A percentile compares a stretch with the other conserved stretches of the same genome.
These are phyloP conservation scores for Drosophila tropicalis DNA, from an alignment of 1,140 invertebrate species.

Conservation along the genomic window DNA sequence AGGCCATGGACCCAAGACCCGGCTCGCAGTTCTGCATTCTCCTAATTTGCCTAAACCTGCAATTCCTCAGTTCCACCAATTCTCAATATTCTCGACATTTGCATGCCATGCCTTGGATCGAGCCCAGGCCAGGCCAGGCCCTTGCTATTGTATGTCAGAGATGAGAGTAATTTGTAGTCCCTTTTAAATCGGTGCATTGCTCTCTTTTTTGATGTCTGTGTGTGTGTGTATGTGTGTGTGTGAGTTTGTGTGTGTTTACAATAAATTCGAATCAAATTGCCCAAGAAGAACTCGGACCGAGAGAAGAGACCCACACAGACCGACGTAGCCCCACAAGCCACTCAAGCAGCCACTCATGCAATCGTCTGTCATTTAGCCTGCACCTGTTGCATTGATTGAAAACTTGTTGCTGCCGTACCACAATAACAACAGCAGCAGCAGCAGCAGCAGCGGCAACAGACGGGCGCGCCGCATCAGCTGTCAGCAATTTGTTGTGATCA, in stretches of 20 bases:
- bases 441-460: conserved; percentile 29
- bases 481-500: conserved; percentile 81
- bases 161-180: conserved; percentile 60
- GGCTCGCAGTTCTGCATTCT: conserved; percentile 13
- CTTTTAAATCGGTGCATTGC: conserved; percentile 3
- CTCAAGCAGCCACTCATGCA: conserved; percentile 19
- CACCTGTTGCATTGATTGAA: conserved; percentile 74
- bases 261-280: conserved; percentile 77
- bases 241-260: conserved; percentile 23
- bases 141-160: conserved; percentile 34
- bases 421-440: conserved; percentile 18
- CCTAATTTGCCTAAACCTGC: background rate
- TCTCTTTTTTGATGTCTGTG: conserved; percentile 21
- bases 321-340: conserved; percentile 1
- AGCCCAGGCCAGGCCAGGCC: background rate
- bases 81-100: conserved; percentile 35
- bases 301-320: conserved; percentile 7
- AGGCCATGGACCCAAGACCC: conserved; percentile 23
- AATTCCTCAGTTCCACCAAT: background rate
- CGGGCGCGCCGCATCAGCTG: conserved; percentile 72
- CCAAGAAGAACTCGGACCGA: background rate
- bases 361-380: conserved; percentile 63
- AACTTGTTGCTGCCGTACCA: conserved; percentile 61
- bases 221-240: conserved; percentile 5
- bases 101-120: conserved; percentile 34